These are phyloP conservation scores for Poeciliopsis infans DNA, from an alignment of 2,797 vertebrate species.

Conservation along the genomic window DNA sequence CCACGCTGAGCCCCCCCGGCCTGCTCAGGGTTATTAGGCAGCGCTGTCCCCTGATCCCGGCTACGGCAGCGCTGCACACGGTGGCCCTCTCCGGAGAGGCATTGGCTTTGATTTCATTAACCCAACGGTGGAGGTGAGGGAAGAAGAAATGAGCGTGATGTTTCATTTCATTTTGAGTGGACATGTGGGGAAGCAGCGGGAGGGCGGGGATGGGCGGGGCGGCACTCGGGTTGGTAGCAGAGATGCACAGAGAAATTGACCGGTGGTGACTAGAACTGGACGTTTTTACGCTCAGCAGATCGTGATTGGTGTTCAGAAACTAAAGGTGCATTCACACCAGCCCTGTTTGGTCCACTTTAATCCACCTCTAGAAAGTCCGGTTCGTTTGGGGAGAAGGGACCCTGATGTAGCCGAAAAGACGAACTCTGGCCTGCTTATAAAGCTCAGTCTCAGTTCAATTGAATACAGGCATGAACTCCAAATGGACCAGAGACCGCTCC, in stretches of 20 bases:
- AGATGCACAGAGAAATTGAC: not conserved
- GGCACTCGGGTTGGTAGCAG: conserved; percentile 29
- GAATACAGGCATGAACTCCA: too few relatives aligned
- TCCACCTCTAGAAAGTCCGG: too few relatives aligned
- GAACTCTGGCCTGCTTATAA: too few relatives aligned
- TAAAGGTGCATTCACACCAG: too few relatives aligned
- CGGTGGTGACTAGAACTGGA: not conserved
- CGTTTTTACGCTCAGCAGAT: not conserved
- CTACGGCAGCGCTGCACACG: conserved; percentile 58
- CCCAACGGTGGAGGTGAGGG: conserved; percentile 66
- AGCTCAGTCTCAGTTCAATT: too few relatives aligned
- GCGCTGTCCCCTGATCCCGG: conserved; percentile 64
- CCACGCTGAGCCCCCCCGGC: conserved; percentile 75
- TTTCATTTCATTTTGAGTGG: conserved; percentile 78
- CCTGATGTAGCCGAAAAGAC: too few relatives aligned
- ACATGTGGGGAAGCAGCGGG: conserved; percentile 52
- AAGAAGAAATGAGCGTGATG: conserved; percentile 73
- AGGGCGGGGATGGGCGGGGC: not conserved
- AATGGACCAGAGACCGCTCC: too few relatives aligned
- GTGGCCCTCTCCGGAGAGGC: conserved; percentile 77
- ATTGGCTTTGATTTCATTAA: conserved; percentile 81
- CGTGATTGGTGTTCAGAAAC: not conserved
- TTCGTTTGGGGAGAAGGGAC: too few relatives aligned
- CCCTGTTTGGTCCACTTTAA: too few relatives aligned
- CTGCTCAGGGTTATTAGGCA: conserved; percentile 89